A percentile compares a stretch with the other conserved stretches of the same genome.
Evolutionary conservation across 2,888 invertebrate genomes (phyloP).

Genomic region (Phortica magna): DNA sequence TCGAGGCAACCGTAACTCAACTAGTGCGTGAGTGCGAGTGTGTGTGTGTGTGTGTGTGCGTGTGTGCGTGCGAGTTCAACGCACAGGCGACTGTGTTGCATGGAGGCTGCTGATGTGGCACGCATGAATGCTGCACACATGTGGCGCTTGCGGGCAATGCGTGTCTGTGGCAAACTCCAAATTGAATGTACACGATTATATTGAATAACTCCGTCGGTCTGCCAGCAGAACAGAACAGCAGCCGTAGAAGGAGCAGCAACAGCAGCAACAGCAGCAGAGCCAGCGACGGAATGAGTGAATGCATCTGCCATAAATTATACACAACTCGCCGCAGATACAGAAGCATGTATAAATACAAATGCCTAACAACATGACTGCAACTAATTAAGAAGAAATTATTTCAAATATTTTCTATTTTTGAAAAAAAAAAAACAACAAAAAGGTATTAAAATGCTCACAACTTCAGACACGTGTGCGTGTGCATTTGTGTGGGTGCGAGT

Average conservation of each 20-base stretch:
- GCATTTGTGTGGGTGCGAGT: constrained; percentile 24
- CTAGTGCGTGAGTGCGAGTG: not conserved
- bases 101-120: constrained; percentile 25
- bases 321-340: constrained; percentile 47
- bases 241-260: not conserved
- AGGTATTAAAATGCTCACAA: no score
- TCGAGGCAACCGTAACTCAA: not conserved
- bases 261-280: not conserved
- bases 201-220: constrained; percentile 49
- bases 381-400: constrained; percentile 65
- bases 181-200: constrained; percentile 62
- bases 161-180: constrained; percentile 51
- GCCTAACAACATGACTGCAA: constrained; percentile 51
- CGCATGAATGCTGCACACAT: constrained; percentile 57
- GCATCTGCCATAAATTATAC: constrained; percentile 62
- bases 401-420: constrained; percentile 34
- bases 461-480: no score
- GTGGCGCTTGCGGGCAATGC: constrained; percentile 51
- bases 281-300: not conserved
- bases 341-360: not conserved
- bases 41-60: not conserved
- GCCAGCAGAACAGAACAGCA: constrained; percentile 2
- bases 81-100: no score
- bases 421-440: no score
- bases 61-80: not conserved